A percentile compares a stretch with the other conserved stretches of the same genome.
Conservation (phyloP, 1,140 invertebrate species). For the Bombus balteatus region DNA sequence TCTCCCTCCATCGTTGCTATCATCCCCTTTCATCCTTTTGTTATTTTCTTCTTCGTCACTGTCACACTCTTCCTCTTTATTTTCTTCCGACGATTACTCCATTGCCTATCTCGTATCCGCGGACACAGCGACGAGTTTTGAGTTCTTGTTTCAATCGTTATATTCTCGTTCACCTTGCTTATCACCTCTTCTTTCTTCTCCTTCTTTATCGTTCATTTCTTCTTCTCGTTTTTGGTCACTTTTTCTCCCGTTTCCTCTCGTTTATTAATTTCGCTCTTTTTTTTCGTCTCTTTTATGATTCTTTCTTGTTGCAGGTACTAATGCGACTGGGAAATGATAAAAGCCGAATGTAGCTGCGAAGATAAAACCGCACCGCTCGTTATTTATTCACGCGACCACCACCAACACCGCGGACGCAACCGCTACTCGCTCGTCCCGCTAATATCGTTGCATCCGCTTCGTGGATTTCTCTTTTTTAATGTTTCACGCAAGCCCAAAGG, state of each 20-base stretch:
- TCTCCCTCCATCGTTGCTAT: background rate
- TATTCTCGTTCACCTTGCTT: too few species aligned
- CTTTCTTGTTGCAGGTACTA: constrained; percentile 55
- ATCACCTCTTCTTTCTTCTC: too few species aligned
- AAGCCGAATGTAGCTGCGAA: constrained; percentile 57
- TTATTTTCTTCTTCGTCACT: background rate
- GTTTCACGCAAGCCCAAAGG: background rate
- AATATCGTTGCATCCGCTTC: constrained; percentile 11
- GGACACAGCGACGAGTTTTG: too few species aligned
- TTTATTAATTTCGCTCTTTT: background rate
- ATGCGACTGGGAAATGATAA: constrained; percentile 67
- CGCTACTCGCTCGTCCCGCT: background rate
- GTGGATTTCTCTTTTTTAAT: constrained; percentile 10
- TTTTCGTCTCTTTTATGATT: background rate
- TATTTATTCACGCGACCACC: constrained; percentile 55
- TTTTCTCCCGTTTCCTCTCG: background rate
- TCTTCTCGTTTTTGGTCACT: background rate
- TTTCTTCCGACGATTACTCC: too few species aligned
- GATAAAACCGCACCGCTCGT: constrained; percentile 63
- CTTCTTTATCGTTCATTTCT: too few species aligned
- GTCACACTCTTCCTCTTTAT: background rate
- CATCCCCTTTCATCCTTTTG: background rate
- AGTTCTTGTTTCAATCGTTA: too few species aligned
- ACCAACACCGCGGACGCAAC: background rate
- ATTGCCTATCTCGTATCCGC: too few species aligned